These are phyloP conservation scores for Manis crassicaudata DNA, from an alignment of 2,797 vertebrate species.

Conservation along the genomic window DNA sequence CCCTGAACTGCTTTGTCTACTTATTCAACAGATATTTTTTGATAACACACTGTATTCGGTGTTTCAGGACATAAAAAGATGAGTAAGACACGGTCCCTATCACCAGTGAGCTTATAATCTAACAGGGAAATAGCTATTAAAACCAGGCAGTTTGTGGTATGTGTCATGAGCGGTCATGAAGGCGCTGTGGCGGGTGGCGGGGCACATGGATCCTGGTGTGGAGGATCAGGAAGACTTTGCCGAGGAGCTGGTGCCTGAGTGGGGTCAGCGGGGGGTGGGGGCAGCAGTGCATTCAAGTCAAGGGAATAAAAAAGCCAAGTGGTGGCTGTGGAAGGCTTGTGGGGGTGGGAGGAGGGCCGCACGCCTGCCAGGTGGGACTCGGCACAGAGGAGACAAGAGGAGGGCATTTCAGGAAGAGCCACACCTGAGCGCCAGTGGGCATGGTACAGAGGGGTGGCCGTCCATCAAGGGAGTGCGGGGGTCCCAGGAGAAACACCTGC, in stretches of 20 bases:
- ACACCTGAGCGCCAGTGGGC: rapidly evolving
- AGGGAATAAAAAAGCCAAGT: neutral
- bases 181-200: neutral
- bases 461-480: rapidly evolving
- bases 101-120: neutral
- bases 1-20: neutral
- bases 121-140: neutral
- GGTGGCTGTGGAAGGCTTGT: neutral
- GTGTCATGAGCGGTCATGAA: neutral
- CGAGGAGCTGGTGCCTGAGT: neutral
- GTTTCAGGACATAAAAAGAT: neutral
- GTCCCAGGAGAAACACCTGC: neutral
- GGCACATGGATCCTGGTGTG: neutral
- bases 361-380: neutral
- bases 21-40: neutral
- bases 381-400: neutral
- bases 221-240: neutral
- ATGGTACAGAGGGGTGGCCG: neutral
- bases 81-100: neutral
- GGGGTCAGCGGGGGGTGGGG: too few species aligned
- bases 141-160: neutral
- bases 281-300: rapidly evolving
- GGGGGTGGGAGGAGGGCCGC: neutral
- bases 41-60: neutral
- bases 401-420: rapidly evolving